phyloP scores from a whole-genome alignment of 2,888 invertebrate genomes.

The Corbicula japonica region DNA sequence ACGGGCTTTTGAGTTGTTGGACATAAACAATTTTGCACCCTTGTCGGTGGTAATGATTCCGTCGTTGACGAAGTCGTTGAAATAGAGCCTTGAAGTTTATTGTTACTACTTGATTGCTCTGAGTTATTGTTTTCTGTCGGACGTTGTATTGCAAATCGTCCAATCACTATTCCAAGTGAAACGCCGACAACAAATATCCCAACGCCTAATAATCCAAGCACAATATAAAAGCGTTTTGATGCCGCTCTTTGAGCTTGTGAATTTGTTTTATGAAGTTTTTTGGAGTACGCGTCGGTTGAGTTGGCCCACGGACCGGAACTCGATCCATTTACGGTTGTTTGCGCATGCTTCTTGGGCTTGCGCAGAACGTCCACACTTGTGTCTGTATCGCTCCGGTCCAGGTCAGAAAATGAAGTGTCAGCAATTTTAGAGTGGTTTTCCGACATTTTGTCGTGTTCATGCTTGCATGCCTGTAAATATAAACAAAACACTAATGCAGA shows the following conservation, averaged over 20 bases:
- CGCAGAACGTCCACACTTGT: too few species aligned
- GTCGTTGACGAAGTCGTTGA: background rate
- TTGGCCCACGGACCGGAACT: slow-evolving; percentile 27
- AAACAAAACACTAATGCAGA: too few species aligned
- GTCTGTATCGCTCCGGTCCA: too few species aligned
- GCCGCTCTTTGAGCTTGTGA: background rate
- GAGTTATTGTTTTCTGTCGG: background rate
- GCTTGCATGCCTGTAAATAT: too few species aligned
- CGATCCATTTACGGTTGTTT: too few species aligned
- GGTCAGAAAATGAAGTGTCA: too few species aligned
- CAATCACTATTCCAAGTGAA: slow-evolving; percentile 53
- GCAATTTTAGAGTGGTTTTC: too few species aligned
- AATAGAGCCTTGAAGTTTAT: background rate
- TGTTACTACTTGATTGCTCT: background rate
- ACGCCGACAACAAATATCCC: slow-evolving; percentile 45
- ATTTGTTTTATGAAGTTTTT: background rate
- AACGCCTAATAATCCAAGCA: slow-evolving; percentile 23
- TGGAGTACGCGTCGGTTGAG: slow-evolving; percentile 11
- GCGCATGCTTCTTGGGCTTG: too few species aligned
- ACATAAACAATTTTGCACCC: too few species aligned
- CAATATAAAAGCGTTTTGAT: background rate
- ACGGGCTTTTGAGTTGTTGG: too few species aligned
- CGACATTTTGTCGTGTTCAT: too few species aligned
- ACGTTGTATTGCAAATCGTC: slow-evolving; percentile 38
- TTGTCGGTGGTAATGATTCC: background rate